A percentile compares a stretch with the other conserved stretches of the same genome.
phyloP scores from a whole-genome alignment of 2,797 vertebrate genomes.

The Cirrhinus mrigala region DNA sequence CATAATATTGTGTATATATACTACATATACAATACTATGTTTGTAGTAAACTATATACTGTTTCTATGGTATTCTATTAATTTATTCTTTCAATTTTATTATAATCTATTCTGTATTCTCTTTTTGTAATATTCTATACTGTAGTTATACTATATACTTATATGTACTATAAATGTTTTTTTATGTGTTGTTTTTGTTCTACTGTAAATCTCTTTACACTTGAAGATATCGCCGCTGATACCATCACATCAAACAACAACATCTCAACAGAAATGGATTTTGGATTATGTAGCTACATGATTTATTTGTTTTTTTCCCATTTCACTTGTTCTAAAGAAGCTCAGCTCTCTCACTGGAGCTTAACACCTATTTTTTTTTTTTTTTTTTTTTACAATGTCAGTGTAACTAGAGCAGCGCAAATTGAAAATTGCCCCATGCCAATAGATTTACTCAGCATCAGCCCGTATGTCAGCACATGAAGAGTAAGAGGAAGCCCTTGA shows the following conservation, averaged over 20 bases:
- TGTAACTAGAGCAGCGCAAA: slow-evolving; percentile 33
- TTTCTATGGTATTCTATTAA: not conserved
- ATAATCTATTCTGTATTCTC: not conserved
- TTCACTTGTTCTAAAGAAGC: slow-evolving; percentile 1
- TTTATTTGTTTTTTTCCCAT: slow-evolving; percentile 1
- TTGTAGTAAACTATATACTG: not conserved
- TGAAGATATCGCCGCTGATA: slow-evolving; percentile 11
- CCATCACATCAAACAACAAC: slow-evolving; percentile 17
- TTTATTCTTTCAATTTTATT: not conserved
- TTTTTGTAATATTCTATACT: not conserved
- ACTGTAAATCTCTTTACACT: slow-evolving; percentile 1
- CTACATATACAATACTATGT: not conserved
- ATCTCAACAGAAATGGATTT: slow-evolving; percentile 27
- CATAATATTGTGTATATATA: not conserved
- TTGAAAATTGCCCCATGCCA: slow-evolving; percentile 47
- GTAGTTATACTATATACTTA: not conserved
- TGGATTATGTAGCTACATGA: slow-evolving; percentile 30
- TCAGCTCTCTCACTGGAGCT: slow-evolving; percentile 15
- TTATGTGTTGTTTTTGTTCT: not conserved
- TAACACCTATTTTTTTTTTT: not conserved
- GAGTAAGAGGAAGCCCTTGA: slow-evolving; percentile 47
- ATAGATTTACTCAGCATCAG: slow-evolving; percentile 42
- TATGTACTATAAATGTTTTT: not conserved
- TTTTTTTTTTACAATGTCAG: not conserved
- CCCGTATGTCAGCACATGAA: slow-evolving; percentile 17